Percentiles rank a stretch among this genome's conserved stretches.
phyloP scores from a whole-genome alignment of 2,797 vertebrate genomes.

The Sciurus carolinensis region DNA sequence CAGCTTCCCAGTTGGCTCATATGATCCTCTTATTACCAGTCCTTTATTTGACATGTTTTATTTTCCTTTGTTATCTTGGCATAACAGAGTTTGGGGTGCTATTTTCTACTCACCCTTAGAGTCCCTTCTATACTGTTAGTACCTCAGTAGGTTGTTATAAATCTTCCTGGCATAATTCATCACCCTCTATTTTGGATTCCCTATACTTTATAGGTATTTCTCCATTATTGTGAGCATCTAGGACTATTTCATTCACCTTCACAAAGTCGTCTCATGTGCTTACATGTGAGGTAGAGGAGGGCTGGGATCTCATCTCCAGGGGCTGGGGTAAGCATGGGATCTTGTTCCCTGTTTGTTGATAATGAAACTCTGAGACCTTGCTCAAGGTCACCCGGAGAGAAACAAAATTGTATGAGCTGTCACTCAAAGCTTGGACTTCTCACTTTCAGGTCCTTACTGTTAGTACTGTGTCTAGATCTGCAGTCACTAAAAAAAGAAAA shows the following conservation, averaged over 20 bases:
- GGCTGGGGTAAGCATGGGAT: neutral
- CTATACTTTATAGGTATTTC: neutral
- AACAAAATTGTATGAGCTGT: neutral
- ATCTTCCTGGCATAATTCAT: conserved; percentile 45
- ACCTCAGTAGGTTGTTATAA: neutral
- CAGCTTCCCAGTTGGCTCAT: neutral
- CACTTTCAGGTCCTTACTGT: neutral
- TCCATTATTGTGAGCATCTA: neutral
- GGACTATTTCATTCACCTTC: neutral
- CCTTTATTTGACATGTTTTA: neutral
- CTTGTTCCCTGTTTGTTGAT: neutral
- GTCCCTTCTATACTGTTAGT: neutral
- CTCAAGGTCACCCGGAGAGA: conserved; percentile 11
- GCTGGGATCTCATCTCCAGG: neutral
- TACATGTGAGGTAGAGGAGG: neutral
- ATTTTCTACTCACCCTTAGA: conserved; percentile 39
- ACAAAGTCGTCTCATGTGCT: neutral
- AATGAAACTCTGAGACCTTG: conserved; percentile 41
- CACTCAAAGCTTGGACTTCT: neutral
- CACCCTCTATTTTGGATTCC: neutral
- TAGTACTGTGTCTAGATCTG: neutral
- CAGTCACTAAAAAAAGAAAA: neutral
- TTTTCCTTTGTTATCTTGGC: neutral
- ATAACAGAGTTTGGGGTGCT: neutral
- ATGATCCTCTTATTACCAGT: neutral